Evolutionary conservation across 35 echinoderm and acorn worm genomes (phyloP).

Genomic region (Acanthaster planci): DNA sequence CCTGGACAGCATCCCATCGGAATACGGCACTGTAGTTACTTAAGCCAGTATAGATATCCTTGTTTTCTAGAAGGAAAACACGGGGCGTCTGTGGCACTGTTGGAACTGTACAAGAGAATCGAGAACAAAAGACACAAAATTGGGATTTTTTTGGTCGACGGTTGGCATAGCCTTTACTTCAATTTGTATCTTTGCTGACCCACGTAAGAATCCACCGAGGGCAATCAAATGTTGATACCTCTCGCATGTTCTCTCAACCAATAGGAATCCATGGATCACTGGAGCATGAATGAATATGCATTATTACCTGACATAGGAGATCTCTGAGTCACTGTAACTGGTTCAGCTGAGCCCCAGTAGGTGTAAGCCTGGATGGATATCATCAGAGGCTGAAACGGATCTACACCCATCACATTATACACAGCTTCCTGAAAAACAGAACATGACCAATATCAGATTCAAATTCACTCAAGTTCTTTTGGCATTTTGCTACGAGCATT

Average conservation of each 20-base stretch:
- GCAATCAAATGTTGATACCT: too few relatives aligned
- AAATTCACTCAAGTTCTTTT: too few relatives aligned
- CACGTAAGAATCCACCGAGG: too few relatives aligned
- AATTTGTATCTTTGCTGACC: too few relatives aligned
- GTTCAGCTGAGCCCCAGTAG: constrained; percentile 56
- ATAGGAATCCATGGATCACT: too few relatives aligned
- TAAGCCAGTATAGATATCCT: constrained; percentile 52
- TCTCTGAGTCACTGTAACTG: neutral
- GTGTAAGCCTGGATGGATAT: constrained; percentile 62
- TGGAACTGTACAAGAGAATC: constrained; percentile 54
- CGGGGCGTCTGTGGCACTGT: constrained; percentile 64
- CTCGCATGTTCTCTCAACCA: too few relatives aligned
- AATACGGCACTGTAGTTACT: constrained; percentile 46
- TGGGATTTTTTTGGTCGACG: too few relatives aligned
- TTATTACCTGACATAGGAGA: constrained; percentile 77
- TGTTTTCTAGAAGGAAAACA: constrained; percentile 50
- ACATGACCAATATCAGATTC: neutral
- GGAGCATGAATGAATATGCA: too few relatives aligned
- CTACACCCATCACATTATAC: constrained; percentile 42
- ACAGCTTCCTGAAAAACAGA: constrained; percentile 48
- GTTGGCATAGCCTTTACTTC: too few relatives aligned
- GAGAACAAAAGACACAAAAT: neutral
- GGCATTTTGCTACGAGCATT: too few relatives aligned
- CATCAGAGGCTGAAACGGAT: constrained; percentile 48
- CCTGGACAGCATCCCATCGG: constrained; percentile 57